Conservation (phyloP, 2,888 invertebrate species). For the Podotricha telesiphe region DNA sequence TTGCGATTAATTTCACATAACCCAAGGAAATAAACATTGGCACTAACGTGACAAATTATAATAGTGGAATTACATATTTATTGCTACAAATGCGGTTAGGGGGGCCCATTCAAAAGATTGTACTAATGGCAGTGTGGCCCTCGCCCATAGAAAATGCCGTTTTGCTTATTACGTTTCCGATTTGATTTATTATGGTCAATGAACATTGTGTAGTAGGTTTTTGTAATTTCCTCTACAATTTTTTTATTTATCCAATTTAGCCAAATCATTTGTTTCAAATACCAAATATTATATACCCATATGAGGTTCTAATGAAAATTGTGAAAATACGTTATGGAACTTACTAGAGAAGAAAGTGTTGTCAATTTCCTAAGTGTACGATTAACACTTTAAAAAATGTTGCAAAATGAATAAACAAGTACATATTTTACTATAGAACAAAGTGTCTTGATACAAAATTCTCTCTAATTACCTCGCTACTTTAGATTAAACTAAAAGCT, state of each 20-base stretch:
- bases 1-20: conserved; percentile 25
- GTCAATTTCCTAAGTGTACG: too few species aligned
- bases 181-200: conserved; percentile 27
- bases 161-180: conserved; percentile 33
- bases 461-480: too few species aligned
- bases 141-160: conserved; percentile 27
- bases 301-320: not conserved
- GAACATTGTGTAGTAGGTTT: conserved; percentile 22
- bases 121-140: conserved; percentile 33
- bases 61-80: conserved; percentile 52
- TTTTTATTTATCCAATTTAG: not conserved
- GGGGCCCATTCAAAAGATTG: conserved; percentile 41
- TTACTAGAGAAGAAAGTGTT: too few species aligned
- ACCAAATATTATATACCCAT: too few species aligned
- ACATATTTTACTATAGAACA: too few species aligned
- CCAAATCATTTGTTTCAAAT: not conserved
- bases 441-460: too few species aligned
- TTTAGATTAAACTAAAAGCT: too few species aligned
- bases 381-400: too few species aligned
- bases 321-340: too few species aligned
- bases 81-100: conserved; percentile 51
- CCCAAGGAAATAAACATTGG: conserved; percentile 56
- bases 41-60: conserved; percentile 55
- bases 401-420: too few species aligned
- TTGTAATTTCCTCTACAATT: conserved; percentile 31